Evolutionary conservation across 2,797 vertebrate genomes (phyloP).

Genomic region (Sebastes reedi): DNA sequence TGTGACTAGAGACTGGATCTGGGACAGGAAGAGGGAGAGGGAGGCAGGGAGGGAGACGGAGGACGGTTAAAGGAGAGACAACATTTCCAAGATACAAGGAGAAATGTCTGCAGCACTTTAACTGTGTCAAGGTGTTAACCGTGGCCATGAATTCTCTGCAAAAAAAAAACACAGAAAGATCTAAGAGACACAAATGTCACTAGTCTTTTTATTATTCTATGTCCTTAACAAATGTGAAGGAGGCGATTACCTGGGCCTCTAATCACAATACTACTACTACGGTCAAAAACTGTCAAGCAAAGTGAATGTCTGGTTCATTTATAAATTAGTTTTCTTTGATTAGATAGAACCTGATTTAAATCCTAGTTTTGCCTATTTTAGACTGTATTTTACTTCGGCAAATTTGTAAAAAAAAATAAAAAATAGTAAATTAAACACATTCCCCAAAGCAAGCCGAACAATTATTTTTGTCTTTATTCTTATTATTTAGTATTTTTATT

Average conservation of each 20-base stretch:
- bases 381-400: background rate
- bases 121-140: conserved; percentile 44
- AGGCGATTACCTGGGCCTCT: background rate
- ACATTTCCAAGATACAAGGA: background rate
- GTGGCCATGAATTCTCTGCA: background rate
- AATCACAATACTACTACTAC: too few species aligned
- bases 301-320: too few species aligned
- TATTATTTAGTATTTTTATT: too few species aligned
- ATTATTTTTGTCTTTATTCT: too few species aligned
- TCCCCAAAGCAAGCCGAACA: too few species aligned
- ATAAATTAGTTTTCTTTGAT: background rate
- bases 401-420: too few species aligned
- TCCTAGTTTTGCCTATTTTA: background rate
- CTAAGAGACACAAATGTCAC: background rate
- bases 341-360: background rate
- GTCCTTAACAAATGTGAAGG: background rate
- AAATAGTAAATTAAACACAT: too few species aligned
- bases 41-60: background rate
- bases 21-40: conserved; percentile 36
- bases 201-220: background rate
- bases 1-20: conserved; percentile 92
- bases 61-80: conserved; percentile 42
- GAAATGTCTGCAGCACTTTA: conserved; percentile 8
- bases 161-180: background rate
- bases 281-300: too few species aligned